Base-by-base conservation (phyloP, 2,113 vertebrate species). In the Corythornis cristatus region DNA sequence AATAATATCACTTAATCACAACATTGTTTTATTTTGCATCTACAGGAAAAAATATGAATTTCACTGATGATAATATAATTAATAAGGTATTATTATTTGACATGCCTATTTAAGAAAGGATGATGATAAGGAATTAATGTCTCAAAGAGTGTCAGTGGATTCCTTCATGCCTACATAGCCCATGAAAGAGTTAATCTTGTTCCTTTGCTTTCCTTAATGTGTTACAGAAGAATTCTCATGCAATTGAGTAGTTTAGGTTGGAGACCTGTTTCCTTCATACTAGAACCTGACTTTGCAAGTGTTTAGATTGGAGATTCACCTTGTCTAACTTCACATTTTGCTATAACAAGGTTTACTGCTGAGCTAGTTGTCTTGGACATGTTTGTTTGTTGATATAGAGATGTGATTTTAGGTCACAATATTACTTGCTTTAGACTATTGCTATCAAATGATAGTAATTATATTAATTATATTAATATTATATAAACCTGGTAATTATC, bases 401-500 rank as follows among this genome's bases (percentile, higher is more conserved):
- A 71, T 0, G 2, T 45, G 84, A 20, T 90, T 90, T 67, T 21
- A 48, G 53, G 78, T 21, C 66, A 64, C 60, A 93, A 40, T 48
- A 66, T 68, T 73, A 81, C 77, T 83, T 67, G 65, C 35, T 75
- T 81, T 57, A 66, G 42, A 54, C 17, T 85, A n/a, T n/a, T 67
- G 46, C 51, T 68, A 37, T 37, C 37, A 37, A 37, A 37, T 37
- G 37, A 37, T 37, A 37, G 37, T 37, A 37, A 37, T 37, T 37
- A 37, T 37, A 37, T 37, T 37, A 37, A 37, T 37, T 37, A 37
- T 37, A 37, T 37, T 37, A 37, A 37, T 37, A 37, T 37, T 83
- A 80, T 82, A 85, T 92, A 84, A 82, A 87, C 91, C 86, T 91
- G 28, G 45, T 91, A 78, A 95, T 93, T 90, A 64, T 82, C 61